Base-by-base conservation (phyloP, 1,140 invertebrate species). In the Andricus grossulariae region DNA sequence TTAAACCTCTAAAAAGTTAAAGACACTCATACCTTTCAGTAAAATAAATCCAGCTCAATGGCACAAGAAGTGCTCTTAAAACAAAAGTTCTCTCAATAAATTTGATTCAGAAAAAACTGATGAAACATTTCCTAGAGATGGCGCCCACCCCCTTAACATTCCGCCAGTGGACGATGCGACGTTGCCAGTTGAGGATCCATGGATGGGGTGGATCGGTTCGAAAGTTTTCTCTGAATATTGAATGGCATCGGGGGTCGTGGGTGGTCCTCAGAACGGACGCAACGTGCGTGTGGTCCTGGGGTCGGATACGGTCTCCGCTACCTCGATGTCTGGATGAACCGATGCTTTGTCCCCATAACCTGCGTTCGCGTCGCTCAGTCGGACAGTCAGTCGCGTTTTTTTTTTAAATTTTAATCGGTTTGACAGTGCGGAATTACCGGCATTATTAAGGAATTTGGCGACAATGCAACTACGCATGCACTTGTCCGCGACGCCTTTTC, bases 381-480 rank as follows among this genome's bases (percentile, higher is more conserved):
- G 39, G 6, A 45, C 10, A 8, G 39, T 45, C 10, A 25, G 60
- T 45, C 60, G 25, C 25, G 25, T 45, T 32, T 66, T 60, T 60
- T 39, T 32, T 15, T 11, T 6, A 39, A 21, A n/a, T n/a, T n/a
- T n/a, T 32, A 25, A 11, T 32, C 16, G 13, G 25, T 66, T 66
- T 66, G 7, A 7, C 32, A 66, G 60, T 66, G 60, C 3, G 12
- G 5, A 66, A 66, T 66, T 66, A 66, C 25, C 25, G 32, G 15
- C 32, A 16, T 66, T 66, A 39, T 39, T 32, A 8, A 45, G 13
- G 32, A 32, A 66, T 39, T 66, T 66, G 32, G 32, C 25, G 39
- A 39, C 60, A 66, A 66, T 66, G 60, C 60, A 39, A 66, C 60
- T 25, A 66, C 60, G 60, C 60, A 66, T 66, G 60, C 25, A 66